These are phyloP conservation scores for Mycetomoellerius zeteki DNA, from an alignment of 1,140 invertebrate genomes.

Conservation along the genomic window DNA sequence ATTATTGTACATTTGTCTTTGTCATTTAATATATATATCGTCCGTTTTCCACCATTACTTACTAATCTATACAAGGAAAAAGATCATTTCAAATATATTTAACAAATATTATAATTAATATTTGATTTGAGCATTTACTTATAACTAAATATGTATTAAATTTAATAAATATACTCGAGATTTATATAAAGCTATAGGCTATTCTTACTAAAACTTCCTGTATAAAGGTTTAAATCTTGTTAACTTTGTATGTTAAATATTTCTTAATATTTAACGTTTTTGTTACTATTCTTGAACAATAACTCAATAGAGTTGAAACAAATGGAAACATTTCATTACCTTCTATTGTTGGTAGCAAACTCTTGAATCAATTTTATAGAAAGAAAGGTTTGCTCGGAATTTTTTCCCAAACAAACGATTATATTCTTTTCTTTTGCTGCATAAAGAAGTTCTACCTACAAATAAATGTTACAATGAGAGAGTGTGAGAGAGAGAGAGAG, in stretches of 20 bases:
- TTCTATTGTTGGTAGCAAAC: constrained; percentile 88
- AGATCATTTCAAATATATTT: neutral
- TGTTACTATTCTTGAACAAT: neutral
- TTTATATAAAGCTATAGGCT: neutral
- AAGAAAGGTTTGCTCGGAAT: constrained; percentile 95
- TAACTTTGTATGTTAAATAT: constrained; percentile 69
- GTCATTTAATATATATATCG: constrained; percentile 88
- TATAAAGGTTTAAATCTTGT: constrained; percentile 68
- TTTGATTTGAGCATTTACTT: constrained; percentile 18
- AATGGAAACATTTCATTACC: constrained; percentile 66
- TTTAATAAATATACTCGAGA: neutral
- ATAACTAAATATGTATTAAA: constrained; percentile 67
- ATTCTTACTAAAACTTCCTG: neutral
- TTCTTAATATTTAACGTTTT: neutral
- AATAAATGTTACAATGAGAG: constrained; percentile 45
- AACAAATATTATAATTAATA: neutral
- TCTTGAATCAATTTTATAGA: constrained; percentile 95
- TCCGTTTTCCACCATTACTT: constrained; percentile 83
- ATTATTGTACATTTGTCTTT: constrained; percentile 88
- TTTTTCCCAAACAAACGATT: constrained; percentile 94
- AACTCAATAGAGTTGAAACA: neutral
- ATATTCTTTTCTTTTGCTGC: constrained; percentile 93
- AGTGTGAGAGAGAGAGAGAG: too few relatives aligned
- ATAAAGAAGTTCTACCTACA: constrained; percentile 93
- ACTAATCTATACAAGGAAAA: constrained; percentile 81